Evolutionary conservation across 2,888 invertebrate species (phyloP).

Genomic region (Eilema caniola): DNA sequence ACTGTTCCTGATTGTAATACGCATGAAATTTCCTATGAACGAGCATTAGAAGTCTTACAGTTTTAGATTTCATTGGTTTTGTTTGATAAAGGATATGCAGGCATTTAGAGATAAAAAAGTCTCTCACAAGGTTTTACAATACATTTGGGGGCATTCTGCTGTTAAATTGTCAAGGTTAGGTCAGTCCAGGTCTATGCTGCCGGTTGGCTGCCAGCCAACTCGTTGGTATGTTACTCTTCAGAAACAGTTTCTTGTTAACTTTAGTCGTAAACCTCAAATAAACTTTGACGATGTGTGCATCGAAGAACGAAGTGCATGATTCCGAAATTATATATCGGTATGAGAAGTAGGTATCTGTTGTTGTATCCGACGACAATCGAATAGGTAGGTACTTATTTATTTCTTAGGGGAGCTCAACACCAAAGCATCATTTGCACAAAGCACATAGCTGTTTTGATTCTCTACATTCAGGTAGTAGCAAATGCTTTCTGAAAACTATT

Average conservation of each 20-base stretch:
- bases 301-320: background rate
- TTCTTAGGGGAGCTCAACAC: too few relatives aligned
- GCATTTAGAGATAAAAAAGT: background rate
- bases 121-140: slow-evolving; percentile 40
- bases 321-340: background rate
- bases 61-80: background rate
- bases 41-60: background rate
- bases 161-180: slow-evolving; percentile 50
- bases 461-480: too few relatives aligned
- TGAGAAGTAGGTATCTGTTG: background rate
- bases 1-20: background rate
- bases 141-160: slow-evolving; percentile 42
- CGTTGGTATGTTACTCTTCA: slow-evolving; percentile 45
- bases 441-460: too few relatives aligned
- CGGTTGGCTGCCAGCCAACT: slow-evolving; percentile 45
- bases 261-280: slow-evolving; percentile 31
- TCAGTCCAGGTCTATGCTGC: slow-evolving; percentile 45
- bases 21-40: background rate
- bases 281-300: slow-evolving; percentile 3
- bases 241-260: slow-evolving; percentile 44
- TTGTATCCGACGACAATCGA: background rate
- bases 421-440: too few relatives aligned
- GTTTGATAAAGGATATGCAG: background rate
- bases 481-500: too few relatives aligned
- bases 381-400: too few relatives aligned